Conservation (phyloP, 2,113 vertebrate species). For the Phaethornis superciliosus region DNA sequence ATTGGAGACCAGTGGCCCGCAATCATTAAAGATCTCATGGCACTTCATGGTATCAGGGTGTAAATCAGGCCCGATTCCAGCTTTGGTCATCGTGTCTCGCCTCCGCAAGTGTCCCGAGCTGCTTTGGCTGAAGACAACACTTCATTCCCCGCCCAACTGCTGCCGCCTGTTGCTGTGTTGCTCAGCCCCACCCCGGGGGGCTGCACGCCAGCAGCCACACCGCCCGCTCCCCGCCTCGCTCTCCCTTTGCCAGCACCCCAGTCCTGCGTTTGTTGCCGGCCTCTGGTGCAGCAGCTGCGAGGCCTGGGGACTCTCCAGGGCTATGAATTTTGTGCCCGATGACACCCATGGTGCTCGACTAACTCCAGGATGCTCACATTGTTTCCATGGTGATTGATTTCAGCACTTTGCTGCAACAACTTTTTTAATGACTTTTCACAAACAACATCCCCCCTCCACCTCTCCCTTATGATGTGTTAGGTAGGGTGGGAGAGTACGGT, state of each 20-base stretch:
- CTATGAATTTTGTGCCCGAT: neutral
- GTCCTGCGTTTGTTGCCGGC: neutral
- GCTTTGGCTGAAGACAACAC: neutral
- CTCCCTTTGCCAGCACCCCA: neutral
- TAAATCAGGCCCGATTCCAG: neutral
- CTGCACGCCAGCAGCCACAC: fast-evolving
- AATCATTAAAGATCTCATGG: neutral
- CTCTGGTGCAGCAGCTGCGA: fast-evolving
- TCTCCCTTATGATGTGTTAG: neutral
- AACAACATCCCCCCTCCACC: fast-evolving
- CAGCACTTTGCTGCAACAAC: neutral
- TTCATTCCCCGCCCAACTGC: neutral
- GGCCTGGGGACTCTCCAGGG: fast-evolving
- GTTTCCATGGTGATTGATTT: neutral
- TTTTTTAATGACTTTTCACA: neutral
- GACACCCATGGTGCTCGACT: neutral
- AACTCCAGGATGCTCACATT: neutral
- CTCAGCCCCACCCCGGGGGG: neutral
- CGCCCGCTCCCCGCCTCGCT: fast-evolving
- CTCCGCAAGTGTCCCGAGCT: neutral
- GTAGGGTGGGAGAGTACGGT: neutral
- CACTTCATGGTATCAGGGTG: neutral
- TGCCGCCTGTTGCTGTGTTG: neutral
- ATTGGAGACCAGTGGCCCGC: neutral
- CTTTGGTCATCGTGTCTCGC: neutral